Base-by-base conservation (phyloP, 1,140 invertebrate genomes). In the Aphaenogaster ashmeadi region DNA sequence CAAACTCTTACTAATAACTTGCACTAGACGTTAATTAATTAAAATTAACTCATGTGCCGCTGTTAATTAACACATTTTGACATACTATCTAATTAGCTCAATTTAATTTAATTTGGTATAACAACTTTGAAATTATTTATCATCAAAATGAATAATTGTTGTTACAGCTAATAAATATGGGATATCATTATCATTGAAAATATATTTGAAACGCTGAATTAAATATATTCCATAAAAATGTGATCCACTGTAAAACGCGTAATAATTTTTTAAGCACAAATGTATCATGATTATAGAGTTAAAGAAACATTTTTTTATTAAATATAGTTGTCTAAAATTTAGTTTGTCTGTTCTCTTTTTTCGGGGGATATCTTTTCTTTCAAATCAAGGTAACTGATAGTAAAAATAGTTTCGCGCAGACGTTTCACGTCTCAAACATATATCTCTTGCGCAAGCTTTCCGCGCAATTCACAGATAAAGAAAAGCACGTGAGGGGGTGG, bases 1-100 rank as follows among this genome's bases (percentile, higher is more conserved):
- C 54, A 84, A 84, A 56, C 69, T 84, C 80, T 84, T 84, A 84
- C 80, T 62, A 74, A 74, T 62, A 84, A 84, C 69, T 84, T 84
- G 80, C 44, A 36, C 54, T 60, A 56, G 54, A 47, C 44, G 33
- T 84, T 84, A 84, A 84, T 84, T 84, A 84, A 84, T 75, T 74
- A 84, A 84, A 84, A 84, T 62, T 21, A 75, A 84, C 52, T n/a
- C n/a, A 47, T 72, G 36, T 62, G 44, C 0, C 64, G 13, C 13
- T 18, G 21, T 74, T 84, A 84, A 84, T 84, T 74, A 84, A 74
- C 44, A 84, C 9, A 60, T 84, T 50, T 13, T 60, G 44, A 47
- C 11, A 60, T 47, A 60, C 64, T 36, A 58, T 38, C 52, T 60
- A 81, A 81, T 81, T 81, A 81, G 11, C 27, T 44, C 21, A 58